These are phyloP conservation scores for Tyrannus savana DNA, from an alignment of 2,113 vertebrate species.

Conservation along the genomic window DNA sequence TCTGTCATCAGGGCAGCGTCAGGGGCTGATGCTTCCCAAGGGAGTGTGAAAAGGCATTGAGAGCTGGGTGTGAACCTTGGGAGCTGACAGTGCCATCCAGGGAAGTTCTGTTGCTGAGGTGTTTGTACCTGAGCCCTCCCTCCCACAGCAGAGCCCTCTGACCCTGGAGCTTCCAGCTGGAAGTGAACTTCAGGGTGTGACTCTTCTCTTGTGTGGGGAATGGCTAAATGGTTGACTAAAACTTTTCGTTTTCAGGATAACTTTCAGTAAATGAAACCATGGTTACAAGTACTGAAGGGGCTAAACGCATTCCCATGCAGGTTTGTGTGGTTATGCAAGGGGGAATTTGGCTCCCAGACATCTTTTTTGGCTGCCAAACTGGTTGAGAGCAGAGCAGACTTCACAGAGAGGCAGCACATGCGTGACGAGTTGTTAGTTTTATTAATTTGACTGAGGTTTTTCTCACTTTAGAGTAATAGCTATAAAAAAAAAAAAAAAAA, in stretches of 20 bases:
- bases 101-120: not conserved
- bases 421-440: conserved; percentile 47
- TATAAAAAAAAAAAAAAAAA: conserved; percentile 31
- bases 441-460: conserved; percentile 52
- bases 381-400: conserved; percentile 1
- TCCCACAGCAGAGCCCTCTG: not conserved
- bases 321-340: not conserved
- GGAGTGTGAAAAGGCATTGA: not conserved
- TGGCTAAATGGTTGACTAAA: not conserved
- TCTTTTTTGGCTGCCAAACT: not conserved
- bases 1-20: not conserved
- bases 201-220: not conserved
- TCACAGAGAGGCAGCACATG: not conserved
- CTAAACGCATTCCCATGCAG: not conserved
- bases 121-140: not conserved
- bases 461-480: conserved; percentile 37
- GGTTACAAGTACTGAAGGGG: conserved; percentile 20
- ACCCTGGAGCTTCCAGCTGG: not conserved
- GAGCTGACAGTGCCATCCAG: not conserved
- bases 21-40: not conserved
- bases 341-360: conserved; percentile 8
- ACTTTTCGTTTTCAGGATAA: not conserved
- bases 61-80: not conserved
- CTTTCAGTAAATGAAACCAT: conserved; percentile 23
- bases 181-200: not conserved